These are phyloP conservation scores for Acholoe squamosa DNA, from an alignment of 2,888 invertebrate genomes.

Conservation along the genomic window DNA sequence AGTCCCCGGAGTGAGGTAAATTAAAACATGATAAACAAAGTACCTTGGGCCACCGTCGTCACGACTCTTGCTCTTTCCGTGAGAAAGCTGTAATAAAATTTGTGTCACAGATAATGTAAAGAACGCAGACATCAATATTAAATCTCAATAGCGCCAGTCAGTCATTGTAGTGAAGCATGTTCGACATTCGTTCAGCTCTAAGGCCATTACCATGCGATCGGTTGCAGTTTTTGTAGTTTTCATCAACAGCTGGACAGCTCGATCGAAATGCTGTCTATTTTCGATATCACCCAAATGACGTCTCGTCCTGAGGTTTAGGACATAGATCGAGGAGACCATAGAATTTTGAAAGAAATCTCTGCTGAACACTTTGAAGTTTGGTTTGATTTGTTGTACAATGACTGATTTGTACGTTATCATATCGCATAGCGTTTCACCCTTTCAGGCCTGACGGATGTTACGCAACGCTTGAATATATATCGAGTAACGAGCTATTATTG, in stretches of 20 bases:
- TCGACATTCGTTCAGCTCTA: neutral
- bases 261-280: constrained; percentile 4
- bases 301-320: neutral
- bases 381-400: constrained; percentile 27
- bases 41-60: constrained; percentile 55
- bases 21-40: constrained; percentile 50
- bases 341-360: neutral
- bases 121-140: constrained; percentile 39
- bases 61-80: constrained; percentile 53
- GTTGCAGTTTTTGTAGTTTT: neutral
- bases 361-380: neutral
- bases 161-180: constrained; percentile 50
- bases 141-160: constrained; percentile 30
- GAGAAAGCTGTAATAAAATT: constrained; percentile 60
- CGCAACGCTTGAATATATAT: constrained; percentile 1
- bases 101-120: neutral
- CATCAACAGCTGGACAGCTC: neutral
- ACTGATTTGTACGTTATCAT: constrained; percentile 37
- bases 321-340: neutral
- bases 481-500: constrained; percentile 13
- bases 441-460: neutral
- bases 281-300: neutral
- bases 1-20: constrained; percentile 26
- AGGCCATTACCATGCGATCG: neutral
- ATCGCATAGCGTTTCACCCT: constrained; percentile 29